These are phyloP conservation scores for Gibbula magus DNA, from an alignment of 2,888 invertebrate genomes.

Conservation along the genomic window DNA sequence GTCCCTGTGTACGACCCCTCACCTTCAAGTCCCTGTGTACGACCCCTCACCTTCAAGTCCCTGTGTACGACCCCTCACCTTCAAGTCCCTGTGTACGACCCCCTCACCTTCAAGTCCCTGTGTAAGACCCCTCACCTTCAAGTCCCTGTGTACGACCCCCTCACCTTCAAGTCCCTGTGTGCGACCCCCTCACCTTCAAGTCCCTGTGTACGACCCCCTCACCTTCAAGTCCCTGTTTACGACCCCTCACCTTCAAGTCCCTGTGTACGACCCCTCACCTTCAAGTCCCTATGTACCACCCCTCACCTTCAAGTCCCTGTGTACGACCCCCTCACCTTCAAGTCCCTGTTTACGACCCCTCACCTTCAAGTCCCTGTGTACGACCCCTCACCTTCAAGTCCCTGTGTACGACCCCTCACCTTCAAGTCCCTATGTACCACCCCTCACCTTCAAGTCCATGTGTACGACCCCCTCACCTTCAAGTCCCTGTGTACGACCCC, in stretches of 20 bases:
- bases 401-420: too few species aligned
- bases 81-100: neutral
- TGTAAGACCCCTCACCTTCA: neutral
- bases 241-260: constrained; percentile 87
- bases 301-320: constrained; percentile 77
- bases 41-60: too few species aligned
- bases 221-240: constrained; percentile 97
- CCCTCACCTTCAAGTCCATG: constrained; percentile 85
- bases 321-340: constrained; percentile 87
- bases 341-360: constrained; percentile 83
- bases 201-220: constrained; percentile 30
- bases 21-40: too few species aligned
- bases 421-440: constrained; percentile 98
- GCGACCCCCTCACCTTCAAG: constrained; percentile 87
- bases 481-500: constrained; percentile 98
- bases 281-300: constrained; percentile 97
- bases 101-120: neutral
- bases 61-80: too few species aligned
- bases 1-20: too few species aligned
- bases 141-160: neutral
- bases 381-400: neutral
- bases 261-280: constrained; percentile 81
- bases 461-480: constrained; percentile 83
- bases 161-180: constrained; percentile 95
- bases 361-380: constrained; percentile 91